Evolutionary conservation across 2,888 invertebrate genomes (phyloP), one percentile per base, ranked within the genome.

Genomic region (Leptopterna dolabrata): DNA sequence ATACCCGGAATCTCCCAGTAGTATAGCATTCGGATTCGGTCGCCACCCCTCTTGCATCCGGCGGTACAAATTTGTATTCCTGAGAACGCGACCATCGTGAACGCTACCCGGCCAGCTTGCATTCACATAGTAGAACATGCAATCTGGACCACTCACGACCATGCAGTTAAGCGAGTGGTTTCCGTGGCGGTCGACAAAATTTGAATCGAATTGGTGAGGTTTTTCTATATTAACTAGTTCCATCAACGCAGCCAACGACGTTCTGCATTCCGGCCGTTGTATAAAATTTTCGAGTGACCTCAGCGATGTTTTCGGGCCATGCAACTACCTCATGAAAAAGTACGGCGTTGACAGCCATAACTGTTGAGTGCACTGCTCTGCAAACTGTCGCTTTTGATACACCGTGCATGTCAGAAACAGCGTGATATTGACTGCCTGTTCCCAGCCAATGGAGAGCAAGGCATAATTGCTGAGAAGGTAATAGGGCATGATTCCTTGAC

Each of bases 371-470:
- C 73, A 73, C 73, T 24, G 27, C 24, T 14, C 27, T 14, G 30
- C 27, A 73, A 24, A 73, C 73, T 24, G 73, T 73, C 16, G 29
- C 73, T 13, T 73, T 73, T 11, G 14, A 24, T 24, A 73, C 73
- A 13, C 73, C 73, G 16, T 29, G 73, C 73, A 73, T 27, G 73
- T 73, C 73, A 16, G 29, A 11, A 13, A 73, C 30, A 16, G 30
- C 30, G 73, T 73, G 73, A 27, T 27, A 73, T 16, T 73, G 73
- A 16, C 30, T 9, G 16, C 73, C 73, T 24, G 19, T 73, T 30
- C 73, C 73, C 73, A 73, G 27, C 73, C 73, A 73, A 29, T 73
- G 73, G 16, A 73, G 27, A 27, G 73, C 73, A 24, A 73, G 14
- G 30, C 73, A 24, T 27, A 24, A n/a, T 24, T 73, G n/a, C 43